Percentiles rank a stretch among this genome's conserved stretches.
Evolutionary conservation across 2,888 invertebrate species (phyloP).

Genomic region (Syrphus vitripennis): DNA sequence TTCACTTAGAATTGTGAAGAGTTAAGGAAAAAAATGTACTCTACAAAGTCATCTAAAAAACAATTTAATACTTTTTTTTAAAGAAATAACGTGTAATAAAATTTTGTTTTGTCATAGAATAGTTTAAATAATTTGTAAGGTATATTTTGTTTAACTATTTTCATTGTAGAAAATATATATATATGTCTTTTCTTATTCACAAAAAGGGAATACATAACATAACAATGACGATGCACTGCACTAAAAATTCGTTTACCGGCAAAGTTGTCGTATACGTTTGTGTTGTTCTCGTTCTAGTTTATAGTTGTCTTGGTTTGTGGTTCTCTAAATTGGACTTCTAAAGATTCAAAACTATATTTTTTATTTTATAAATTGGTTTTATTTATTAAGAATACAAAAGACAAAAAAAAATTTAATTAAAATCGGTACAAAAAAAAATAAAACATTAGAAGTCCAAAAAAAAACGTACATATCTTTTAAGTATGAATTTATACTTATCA

Average conservation of each 20-base stretch:
- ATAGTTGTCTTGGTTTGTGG: conserved; percentile 38
- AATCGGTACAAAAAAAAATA: not conserved
- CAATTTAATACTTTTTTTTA: no score
- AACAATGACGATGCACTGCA: conserved; percentile 72
- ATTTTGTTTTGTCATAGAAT: no score
- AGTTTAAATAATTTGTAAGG: not conserved
- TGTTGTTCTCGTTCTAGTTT: conserved; percentile 39
- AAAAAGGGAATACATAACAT: conserved; percentile 1
- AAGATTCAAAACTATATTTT: not conserved
- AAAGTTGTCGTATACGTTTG: conserved; percentile 38
- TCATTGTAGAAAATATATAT: not conserved
- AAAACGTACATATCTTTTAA: not conserved
- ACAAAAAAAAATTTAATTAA: not conserved
- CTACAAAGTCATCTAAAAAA: no score
- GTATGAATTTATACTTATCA: not conserved
- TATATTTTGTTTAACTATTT: not conserved
- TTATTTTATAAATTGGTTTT: not conserved
- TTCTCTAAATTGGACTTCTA: conserved; percentile 57
- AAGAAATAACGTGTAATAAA: no score
- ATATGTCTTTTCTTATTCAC: not conserved
- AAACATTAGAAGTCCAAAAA: conserved; percentile 59
- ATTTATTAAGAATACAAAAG: not conserved
- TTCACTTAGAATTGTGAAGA: no score
- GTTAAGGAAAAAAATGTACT: no score
- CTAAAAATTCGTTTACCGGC: conserved; percentile 80